Base-by-base conservation (phyloP, 2,113 vertebrate species). In the Limnothrissa miodon region DNA sequence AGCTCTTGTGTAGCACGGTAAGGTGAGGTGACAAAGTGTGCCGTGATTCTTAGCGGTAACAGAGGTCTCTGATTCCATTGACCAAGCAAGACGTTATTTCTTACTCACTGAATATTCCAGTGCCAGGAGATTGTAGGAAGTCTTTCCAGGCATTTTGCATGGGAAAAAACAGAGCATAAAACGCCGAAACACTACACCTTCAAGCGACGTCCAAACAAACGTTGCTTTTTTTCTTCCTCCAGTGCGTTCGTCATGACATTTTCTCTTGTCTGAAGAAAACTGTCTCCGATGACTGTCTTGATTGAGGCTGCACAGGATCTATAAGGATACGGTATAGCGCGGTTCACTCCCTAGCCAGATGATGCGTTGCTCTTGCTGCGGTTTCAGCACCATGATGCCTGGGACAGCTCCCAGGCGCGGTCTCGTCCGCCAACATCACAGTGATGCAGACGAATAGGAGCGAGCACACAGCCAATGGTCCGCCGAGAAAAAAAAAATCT, bases 381-480 rank as follows among this genome's bases (percentile, higher is more conserved):
- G 81, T 59, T 92, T 91, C 89, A 90, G 91, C 86, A 91, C 90
- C 88, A 83, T 46, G 82, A 62, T 74, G 79, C 83, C 81, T 85
- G 88, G 90, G 91, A 93, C 91, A 80, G 89, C 88, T 92, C 91
- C 90, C 29, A 88, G 44, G 83, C 85, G 86, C 83, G 86, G 84
- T 42, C 86, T 70, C 87, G 87, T 87, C 84, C 86, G 82, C 29
- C 51, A 80, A 42, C 84, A 81, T 80, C 84, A 59, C 29, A 80
- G 83, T 84, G 86, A 87, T 83, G 83, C 81, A 83, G 83, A 81
- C 80, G 78, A 46, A 80, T 56, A 59, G 70, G 83, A 78, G 78
- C 85, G 85, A 86, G 81, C 82, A 66, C 62, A 83, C 62, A n/a
- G 56, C 21, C 56, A 80, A 80, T 44, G 33, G 36, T 39, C 70